Conservation (phyloP, 2,113 vertebrate species). For the Zosterops lateralis region DNA sequence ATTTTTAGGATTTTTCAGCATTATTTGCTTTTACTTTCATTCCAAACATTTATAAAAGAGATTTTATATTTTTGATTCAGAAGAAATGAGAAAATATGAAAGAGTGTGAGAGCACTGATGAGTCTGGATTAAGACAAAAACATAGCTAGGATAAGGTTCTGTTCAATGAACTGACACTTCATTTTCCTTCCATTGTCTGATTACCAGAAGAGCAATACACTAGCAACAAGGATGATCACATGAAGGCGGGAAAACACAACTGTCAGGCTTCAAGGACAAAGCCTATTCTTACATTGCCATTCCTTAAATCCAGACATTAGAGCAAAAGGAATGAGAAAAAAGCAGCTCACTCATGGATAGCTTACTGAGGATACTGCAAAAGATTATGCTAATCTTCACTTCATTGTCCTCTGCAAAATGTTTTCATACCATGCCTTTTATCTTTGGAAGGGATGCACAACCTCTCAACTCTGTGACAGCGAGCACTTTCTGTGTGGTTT, state of each 20-base stretch:
- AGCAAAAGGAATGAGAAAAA: constrained; percentile 81
- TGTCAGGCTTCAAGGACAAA: constrained; percentile 88
- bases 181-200: constrained; percentile 87
- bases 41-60: constrained; percentile 28
- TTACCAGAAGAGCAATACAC: constrained; percentile 81
- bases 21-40: constrained; percentile 37
- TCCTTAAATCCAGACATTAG: constrained; percentile 89
- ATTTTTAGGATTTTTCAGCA: background rate
- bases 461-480: constrained; percentile 98
- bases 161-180: constrained; percentile 86
- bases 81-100: constrained; percentile 34
- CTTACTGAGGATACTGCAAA: constrained; percentile 97
- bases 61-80: constrained; percentile 52
- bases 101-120: constrained; percentile 22
- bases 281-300: constrained; percentile 87
- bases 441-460: constrained; percentile 98
- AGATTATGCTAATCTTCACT: constrained; percentile 99
- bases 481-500: constrained; percentile 99
- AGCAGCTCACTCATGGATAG: constrained; percentile 90
- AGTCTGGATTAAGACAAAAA: constrained; percentile 85
- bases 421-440: constrained; percentile 99
- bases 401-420: constrained; percentile 97
- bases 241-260: constrained; percentile 96
- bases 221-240: constrained; percentile 92
- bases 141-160: constrained; percentile 81